Base-by-base conservation (phyloP, 2,113 vertebrate species). In the Osmerus eperlanus region DNA sequence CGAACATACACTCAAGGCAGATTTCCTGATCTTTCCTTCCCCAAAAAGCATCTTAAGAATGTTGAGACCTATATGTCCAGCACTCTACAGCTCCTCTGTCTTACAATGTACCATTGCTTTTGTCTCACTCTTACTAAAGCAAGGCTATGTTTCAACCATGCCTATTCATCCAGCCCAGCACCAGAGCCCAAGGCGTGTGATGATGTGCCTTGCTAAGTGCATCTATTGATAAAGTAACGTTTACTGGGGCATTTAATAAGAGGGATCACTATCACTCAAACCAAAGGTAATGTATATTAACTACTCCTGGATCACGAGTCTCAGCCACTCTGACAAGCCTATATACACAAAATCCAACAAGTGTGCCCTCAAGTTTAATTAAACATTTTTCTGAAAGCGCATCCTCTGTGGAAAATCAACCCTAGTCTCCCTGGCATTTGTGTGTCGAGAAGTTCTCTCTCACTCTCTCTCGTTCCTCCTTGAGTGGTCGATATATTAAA, bases 401-500 rank as follows among this genome's bases (percentile, higher is more conserved):
- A 89, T 86, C 86, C 88, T 87, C 64, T 82, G 53, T 67, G 87
- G 84, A 89, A 88, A 91, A 90, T 88, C 82, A 88, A 82, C 70
- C 68, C 85, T 81, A 55, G 78, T 78, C 85, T 85, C 73, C 62
- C 73, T 77, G 81, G 81, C 76, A 76, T 90, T 89, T 87, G 86
- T 90, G 83, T 79, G 84, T 89, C 53, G 87, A 91, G 88, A 85
- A 89, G 86, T 88, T 86, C 84, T 83, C 87, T 74, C 77, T 78
- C 72, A 61, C 62, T 78, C 81, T 88, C 88, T 84, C 75, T 73
- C 78, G 73, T 76, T 83, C 83, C 83, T 67, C 69, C 84, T 92
- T 64, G 80, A 93, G 91, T 88, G 87, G 87, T 86, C 85, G 86
- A 92, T 91, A 89, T 90, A 91, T 92, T 90, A 90, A 92, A 91